These are phyloP conservation scores for Caenorhabditis parvicauda DNA, from an alignment of 2,888 invertebrate species.

Conservation along the genomic window DNA sequence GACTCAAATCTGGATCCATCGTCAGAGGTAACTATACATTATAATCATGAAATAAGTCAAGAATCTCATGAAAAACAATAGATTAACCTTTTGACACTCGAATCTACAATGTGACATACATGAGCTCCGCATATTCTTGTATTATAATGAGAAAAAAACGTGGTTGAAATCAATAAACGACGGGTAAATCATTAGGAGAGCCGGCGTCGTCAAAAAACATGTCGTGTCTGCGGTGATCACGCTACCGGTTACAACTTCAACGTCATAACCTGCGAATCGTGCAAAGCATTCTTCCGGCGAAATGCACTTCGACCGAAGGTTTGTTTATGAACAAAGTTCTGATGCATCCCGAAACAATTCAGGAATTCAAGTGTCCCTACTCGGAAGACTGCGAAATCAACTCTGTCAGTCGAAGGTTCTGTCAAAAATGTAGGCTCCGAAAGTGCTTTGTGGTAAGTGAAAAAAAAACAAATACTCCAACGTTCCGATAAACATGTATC, in stretches of 20 bases:
- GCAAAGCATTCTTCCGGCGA: slow-evolving; percentile 91
- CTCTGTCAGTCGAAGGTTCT: slow-evolving; percentile 72
- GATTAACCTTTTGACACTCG: too few relatives aligned
- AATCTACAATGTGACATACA: too few relatives aligned
- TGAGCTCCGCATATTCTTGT: not conserved
- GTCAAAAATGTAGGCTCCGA: slow-evolving; percentile 88
- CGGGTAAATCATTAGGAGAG: too few relatives aligned
- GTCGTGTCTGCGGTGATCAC: slow-evolving; percentile 59
- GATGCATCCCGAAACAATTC: slow-evolving; percentile 6
- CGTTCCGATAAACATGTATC: too few relatives aligned
- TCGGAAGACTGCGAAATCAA: slow-evolving; percentile 60
- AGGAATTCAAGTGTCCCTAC: slow-evolving; percentile 61
- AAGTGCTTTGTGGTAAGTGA: slow-evolving; percentile 82
- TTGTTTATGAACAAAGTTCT: not conserved
- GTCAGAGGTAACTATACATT: slow-evolving; percentile 9
- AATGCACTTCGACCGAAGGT: slow-evolving; percentile 72
- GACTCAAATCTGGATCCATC: slow-evolving; percentile 25
- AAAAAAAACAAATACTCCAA: not conserved
- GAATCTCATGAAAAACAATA: too few relatives aligned
- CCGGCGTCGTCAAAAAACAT: slow-evolving; percentile 54
- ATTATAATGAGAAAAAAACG: not conserved
- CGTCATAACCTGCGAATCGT: slow-evolving; percentile 79
- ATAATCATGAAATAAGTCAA: too few relatives aligned
- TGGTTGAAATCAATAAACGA: not conserved
- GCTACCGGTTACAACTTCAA: slow-evolving; percentile 61